Percentiles rank a stretch among this genome's conserved stretches.
Conservation (phyloP, 2,797 vertebrate species). For the Labroides dimidiatus region DNA sequence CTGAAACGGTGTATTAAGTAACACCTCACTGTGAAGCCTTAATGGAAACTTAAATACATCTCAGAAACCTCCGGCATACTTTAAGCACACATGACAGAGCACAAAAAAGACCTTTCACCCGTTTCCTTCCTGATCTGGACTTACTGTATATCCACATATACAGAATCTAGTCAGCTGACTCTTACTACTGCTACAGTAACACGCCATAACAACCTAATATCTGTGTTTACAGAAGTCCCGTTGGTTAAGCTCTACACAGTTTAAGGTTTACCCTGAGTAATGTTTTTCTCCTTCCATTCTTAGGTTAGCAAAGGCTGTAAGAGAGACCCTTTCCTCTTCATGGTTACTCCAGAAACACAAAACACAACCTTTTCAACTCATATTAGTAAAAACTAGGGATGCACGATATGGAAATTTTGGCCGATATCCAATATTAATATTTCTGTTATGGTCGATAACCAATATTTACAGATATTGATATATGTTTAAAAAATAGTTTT, state of each 20-base stretch:
- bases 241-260: conserved; percentile 3
- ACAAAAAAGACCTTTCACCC: conserved; percentile 31
- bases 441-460: too few relatives aligned
- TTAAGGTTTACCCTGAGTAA: not conserved
- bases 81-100: conserved; percentile 1
- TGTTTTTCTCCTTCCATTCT: not conserved
- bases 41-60: not conserved
- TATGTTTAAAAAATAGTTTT: too few relatives aligned
- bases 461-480: too few relatives aligned
- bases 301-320: too few relatives aligned
- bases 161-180: conserved; percentile 50
- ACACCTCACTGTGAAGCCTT: not conserved
- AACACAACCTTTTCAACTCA: too few relatives aligned
- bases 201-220: not conserved
- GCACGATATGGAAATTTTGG: too few relatives aligned
- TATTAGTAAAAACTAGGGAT: not conserved
- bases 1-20: not conserved
- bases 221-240: not conserved
- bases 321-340: not conserved
- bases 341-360: too few relatives aligned
- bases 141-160: conserved; percentile 34
- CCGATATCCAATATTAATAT: too few relatives aligned
- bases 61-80: not conserved
- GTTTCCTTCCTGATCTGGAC: conserved; percentile 39
- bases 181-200: conserved; percentile 12